phyloP scores from a whole-genome alignment of 2,888 invertebrate genomes.

The Polyommatus icarus region DNA sequence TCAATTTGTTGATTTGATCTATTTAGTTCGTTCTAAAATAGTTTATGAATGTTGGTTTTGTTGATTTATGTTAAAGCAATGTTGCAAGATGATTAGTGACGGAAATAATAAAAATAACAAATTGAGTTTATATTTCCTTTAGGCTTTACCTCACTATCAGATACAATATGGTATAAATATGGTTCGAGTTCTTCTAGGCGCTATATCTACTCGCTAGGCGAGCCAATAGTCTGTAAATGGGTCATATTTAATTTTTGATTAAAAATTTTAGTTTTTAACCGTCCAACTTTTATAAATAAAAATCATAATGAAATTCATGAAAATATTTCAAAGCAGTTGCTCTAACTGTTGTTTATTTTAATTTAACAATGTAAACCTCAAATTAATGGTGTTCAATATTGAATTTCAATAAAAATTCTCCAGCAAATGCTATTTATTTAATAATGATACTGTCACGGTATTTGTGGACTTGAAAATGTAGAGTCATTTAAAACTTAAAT shows the following conservation, averaged over 20 bases:
- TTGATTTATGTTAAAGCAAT: not conserved
- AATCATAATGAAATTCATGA: too few species aligned
- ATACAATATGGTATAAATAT: too few species aligned
- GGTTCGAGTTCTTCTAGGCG: too few species aligned
- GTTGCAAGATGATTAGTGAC: not conserved
- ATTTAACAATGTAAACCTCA: too few species aligned
- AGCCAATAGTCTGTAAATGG: too few species aligned
- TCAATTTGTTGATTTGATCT: slow-evolving; percentile 23
- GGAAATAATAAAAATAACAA: too few species aligned
- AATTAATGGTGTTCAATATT: not conserved
- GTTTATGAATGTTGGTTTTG: slow-evolving; percentile 1
- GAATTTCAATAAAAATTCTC: not conserved
- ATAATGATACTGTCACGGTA: not conserved
- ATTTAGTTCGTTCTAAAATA: slow-evolving; percentile 19
- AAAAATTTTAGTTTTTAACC: too few species aligned
- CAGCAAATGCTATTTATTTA: not conserved
- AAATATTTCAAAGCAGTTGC: too few species aligned
- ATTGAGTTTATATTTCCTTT: not conserved
- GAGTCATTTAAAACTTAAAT: slow-evolving; percentile 25
- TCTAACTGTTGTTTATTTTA: too few species aligned
- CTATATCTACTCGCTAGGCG: too few species aligned
- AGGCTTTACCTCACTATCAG: not conserved
- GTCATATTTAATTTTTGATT: too few species aligned
- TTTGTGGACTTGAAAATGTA: slow-evolving; percentile 10
- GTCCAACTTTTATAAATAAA: too few species aligned